These are phyloP conservation scores for Drosophila fulvimacula DNA, from an alignment of 2,888 invertebrate species.

Conservation along the genomic window DNA sequence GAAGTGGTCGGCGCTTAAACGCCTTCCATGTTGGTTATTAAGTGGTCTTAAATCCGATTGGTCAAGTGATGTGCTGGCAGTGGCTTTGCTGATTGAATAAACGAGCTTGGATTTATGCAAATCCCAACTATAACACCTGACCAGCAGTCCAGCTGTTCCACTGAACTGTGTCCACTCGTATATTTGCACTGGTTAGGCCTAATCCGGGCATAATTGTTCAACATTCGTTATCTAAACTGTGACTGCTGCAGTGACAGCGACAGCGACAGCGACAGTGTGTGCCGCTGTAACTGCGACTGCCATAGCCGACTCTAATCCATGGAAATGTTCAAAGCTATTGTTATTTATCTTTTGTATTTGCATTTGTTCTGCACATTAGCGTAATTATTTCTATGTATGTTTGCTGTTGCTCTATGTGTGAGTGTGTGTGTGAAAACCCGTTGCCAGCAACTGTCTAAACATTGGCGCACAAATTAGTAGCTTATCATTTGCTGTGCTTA, in stretches of 20 bases:
- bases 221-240: slow-evolving; percentile 65
- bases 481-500: slow-evolving; percentile 48
- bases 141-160: neutral
- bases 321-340: slow-evolving; percentile 24
- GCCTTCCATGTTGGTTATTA: slow-evolving; percentile 68
- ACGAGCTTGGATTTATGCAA: slow-evolving; percentile 74
- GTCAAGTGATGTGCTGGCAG: slow-evolving; percentile 28
- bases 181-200: slow-evolving; percentile 38
- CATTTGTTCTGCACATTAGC: slow-evolving; percentile 60
- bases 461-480: slow-evolving; percentile 57
- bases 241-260: slow-evolving; percentile 34
- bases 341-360: slow-evolving; percentile 56
- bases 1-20: slow-evolving; percentile 33
- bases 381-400: slow-evolving; percentile 68
- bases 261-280: slow-evolving; percentile 12
- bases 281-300: slow-evolving; percentile 22
- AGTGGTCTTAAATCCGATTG: slow-evolving; percentile 77
- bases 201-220: slow-evolving; percentile 71
- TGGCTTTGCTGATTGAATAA: slow-evolving; percentile 67
- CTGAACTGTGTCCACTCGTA: slow-evolving; percentile 4
- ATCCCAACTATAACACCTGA: slow-evolving; percentile 45
- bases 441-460: slow-evolving; percentile 44
- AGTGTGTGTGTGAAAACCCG: slow-evolving; percentile 12
- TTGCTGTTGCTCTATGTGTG: neutral
- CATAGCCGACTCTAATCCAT: slow-evolving; percentile 24